A percentile compares a stretch with the other conserved stretches of the same genome.
Conservation (phyloP, 2,888 invertebrate genomes). For the Nomada lathburiana region DNA sequence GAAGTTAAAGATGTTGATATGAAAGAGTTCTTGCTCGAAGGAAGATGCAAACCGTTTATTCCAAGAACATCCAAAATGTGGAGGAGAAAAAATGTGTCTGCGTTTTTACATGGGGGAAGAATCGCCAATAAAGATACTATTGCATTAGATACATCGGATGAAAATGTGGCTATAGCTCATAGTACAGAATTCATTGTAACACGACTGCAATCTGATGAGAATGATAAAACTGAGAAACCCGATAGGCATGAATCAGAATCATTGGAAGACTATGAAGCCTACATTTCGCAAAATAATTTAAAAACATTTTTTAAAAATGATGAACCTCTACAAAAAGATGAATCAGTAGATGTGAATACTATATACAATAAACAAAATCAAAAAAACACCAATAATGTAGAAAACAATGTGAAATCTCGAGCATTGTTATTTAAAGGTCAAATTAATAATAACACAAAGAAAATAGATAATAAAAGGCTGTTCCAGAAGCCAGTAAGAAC, state of each 20-base stretch:
- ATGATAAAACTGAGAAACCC: background rate
- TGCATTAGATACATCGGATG: conserved; percentile 74
- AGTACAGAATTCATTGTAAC: conserved; percentile 77
- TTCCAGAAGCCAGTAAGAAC: background rate
- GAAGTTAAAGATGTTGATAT: conserved; percentile 74
- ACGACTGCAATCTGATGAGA: conserved; percentile 38
- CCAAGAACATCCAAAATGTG: conserved; percentile 81
- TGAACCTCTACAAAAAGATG: background rate
- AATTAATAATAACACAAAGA: conserved; percentile 8
- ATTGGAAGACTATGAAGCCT: background rate
- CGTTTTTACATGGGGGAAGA: conserved; percentile 78
- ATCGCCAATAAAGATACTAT: conserved; percentile 79
- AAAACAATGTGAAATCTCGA: conserved; percentile 36
- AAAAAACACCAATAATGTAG: background rate
- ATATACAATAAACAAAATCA: background rate
- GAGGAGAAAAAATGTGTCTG: conserved; percentile 78
- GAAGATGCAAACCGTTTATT: conserved; percentile 76
- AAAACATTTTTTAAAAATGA: conserved; percentile 26
- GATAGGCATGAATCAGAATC: background rate
- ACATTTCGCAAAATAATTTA: background rate
- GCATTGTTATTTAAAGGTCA: conserved; percentile 25
- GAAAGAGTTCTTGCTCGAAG: conserved; percentile 78
- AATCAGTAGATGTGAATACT: background rate
- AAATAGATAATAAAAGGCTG: conserved; percentile 23
- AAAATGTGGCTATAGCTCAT: conserved; percentile 69